phyloP scores from a whole-genome alignment of 2,797 vertebrate genomes.

The Sciaenops ocellatus region DNA sequence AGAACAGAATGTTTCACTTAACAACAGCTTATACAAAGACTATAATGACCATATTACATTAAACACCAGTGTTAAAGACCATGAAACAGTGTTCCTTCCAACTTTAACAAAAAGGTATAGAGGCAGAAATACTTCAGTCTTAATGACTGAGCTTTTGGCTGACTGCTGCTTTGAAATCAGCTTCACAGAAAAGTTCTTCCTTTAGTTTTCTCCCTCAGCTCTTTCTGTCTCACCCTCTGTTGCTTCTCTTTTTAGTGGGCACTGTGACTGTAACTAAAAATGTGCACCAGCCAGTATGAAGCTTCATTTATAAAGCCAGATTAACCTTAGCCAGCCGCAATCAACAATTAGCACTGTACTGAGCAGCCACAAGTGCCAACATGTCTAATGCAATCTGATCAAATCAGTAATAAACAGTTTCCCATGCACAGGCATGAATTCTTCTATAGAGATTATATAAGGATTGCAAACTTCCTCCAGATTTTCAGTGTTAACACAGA shows the following conservation, averaged over 20 bases:
- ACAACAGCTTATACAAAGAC: background rate
- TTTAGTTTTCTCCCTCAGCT: conserved; percentile 25
- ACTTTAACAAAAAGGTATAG: background rate
- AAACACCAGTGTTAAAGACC: conserved; percentile 5
- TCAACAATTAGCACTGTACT: conserved; percentile 2
- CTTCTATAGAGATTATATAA: background rate
- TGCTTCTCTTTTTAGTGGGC: conserved; percentile 1
- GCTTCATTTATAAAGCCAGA: conserved; percentile 13
- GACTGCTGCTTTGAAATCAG: conserved; percentile 39
- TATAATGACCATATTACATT: background rate
- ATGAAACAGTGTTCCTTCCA: background rate
- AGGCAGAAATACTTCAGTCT: background rate
- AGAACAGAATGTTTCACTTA: background rate
- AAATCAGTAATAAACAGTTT: background rate
- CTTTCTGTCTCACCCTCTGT: conserved; percentile 15
- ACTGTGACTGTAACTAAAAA: background rate
- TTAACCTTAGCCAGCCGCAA: conserved; percentile 1
- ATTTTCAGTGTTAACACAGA: background rate
- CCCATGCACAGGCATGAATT: background rate
- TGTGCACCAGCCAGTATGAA: conserved; percentile 9
- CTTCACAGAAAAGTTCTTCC: conserved; percentile 23
- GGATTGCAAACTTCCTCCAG: background rate
- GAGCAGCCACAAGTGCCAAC: background rate
- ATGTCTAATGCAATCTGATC: background rate
- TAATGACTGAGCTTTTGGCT: conserved; percentile 25